These are phyloP conservation scores for Physella acuta DNA, from an alignment of 1,140 invertebrate genomes.

Conservation along the genomic window DNA sequence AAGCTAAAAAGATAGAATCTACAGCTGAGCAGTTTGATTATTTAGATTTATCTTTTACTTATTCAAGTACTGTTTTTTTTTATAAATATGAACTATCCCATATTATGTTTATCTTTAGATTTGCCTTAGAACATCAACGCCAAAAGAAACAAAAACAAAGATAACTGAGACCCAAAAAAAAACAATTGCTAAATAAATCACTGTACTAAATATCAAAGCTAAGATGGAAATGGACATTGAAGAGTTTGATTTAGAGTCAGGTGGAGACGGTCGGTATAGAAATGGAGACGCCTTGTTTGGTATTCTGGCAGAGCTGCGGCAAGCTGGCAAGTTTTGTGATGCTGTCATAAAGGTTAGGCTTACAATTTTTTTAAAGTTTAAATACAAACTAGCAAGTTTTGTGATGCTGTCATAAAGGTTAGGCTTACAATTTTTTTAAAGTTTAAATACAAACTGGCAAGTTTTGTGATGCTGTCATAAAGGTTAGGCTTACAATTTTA, in stretches of 20 bases:
- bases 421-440: too few relatives aligned
- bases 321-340: conserved; percentile 79
- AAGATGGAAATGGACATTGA: conserved; percentile 13
- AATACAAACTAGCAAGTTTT: conserved; percentile 76
- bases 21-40: too few relatives aligned
- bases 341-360: conserved; percentile 68
- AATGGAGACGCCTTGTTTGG: conserved; percentile 27
- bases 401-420: conserved; percentile 76
- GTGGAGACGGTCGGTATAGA: conserved; percentile 17
- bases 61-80: too few relatives aligned
- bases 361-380: too few relatives aligned
- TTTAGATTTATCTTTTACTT: too few relatives aligned
- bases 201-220: too few relatives aligned
- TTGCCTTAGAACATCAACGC: too few relatives aligned
- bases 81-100: too few relatives aligned
- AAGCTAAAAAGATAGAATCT: too few relatives aligned
- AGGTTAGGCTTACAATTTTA: conserved; percentile 57
- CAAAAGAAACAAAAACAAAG: too few relatives aligned
- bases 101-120: too few relatives aligned
- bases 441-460: conserved; percentile 74
- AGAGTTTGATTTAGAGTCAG: conserved; percentile 15
- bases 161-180: too few relatives aligned
- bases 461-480: conserved; percentile 80
- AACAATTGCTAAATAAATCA: conserved; percentile 1
- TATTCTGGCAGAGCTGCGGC: conserved; percentile 55